Conservation (phyloP, 2,113 vertebrate genomes). For the Macquaria ambigua region DNA sequence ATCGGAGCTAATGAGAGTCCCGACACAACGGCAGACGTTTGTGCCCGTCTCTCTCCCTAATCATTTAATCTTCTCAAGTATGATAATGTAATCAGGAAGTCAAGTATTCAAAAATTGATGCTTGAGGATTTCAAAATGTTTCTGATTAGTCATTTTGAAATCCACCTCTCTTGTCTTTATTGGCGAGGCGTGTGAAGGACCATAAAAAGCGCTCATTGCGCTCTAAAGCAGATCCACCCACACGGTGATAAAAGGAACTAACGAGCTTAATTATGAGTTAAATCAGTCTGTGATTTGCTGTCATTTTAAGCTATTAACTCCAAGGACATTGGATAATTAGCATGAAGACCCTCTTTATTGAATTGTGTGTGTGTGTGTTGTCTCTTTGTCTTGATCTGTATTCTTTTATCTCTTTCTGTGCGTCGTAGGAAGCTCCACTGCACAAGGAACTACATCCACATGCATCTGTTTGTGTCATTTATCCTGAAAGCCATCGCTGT, state of each 20-base stretch:
- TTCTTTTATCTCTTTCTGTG: conserved; percentile 25
- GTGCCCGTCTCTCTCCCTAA: background rate
- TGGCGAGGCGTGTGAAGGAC: conserved; percentile 6
- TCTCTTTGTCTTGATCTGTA: conserved; percentile 28
- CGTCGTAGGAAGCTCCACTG: conserved; percentile 93
- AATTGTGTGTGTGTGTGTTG: background rate
- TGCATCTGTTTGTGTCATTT: conserved; percentile 95
- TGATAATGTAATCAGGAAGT: conserved; percentile 34
- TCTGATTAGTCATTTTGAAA: conserved; percentile 18
- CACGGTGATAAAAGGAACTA: conserved; percentile 15
- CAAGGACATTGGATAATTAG: conserved; percentile 46
- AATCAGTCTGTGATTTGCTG: conserved; percentile 42
- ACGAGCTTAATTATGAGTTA: conserved; percentile 30
- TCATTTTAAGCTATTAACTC: conserved; percentile 52
- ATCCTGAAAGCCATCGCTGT: conserved; percentile 94
- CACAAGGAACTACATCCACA: conserved; percentile 96
- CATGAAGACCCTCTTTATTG: conserved; percentile 7
- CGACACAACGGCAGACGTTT: background rate
- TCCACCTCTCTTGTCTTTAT: background rate
- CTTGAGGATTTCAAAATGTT: conserved; percentile 12
- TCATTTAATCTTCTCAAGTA: conserved; percentile 10
- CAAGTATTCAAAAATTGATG: background rate
- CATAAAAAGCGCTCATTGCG: conserved; percentile 14
- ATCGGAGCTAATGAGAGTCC: background rate
- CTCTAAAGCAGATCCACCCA: conserved; percentile 24